Conservation (phyloP, 2,113 vertebrate genomes). For the Sisor rabdophorus region DNA sequence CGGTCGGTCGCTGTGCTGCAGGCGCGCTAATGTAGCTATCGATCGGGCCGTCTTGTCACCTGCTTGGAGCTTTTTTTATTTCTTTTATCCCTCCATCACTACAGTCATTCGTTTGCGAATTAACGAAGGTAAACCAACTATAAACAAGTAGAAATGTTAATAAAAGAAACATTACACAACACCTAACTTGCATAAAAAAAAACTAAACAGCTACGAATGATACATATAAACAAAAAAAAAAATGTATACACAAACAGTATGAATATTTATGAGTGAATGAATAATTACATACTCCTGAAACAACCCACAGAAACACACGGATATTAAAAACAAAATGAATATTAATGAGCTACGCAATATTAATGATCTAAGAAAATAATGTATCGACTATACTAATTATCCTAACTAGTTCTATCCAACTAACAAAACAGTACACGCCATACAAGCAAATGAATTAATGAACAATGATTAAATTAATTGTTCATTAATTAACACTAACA, state of each 20-base stretch:
- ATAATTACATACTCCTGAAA: too few relatives aligned
- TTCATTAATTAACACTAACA: too few relatives aligned
- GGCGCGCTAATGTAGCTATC: slow-evolving; percentile 38
- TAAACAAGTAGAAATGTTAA: not conserved
- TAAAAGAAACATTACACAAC: not conserved
- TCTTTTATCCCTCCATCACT: slow-evolving; percentile 12
- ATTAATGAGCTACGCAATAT: not conserved
- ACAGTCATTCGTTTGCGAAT: slow-evolving; percentile 2
- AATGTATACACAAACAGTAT: not conserved
- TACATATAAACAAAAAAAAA: not conserved
- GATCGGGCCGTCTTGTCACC: slow-evolving; percentile 28
- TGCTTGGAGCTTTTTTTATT: not conserved
- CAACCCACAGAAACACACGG: not conserved
- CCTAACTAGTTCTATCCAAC: too few relatives aligned
- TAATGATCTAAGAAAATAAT: too few relatives aligned
- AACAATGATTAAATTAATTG: too few relatives aligned
- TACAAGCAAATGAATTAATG: too few relatives aligned
- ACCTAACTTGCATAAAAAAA: too few relatives aligned
- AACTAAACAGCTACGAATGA: not conserved
- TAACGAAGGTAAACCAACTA: not conserved
- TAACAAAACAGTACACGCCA: too few relatives aligned
- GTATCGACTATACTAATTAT: too few relatives aligned
- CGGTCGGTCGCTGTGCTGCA: not conserved
- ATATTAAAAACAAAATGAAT: not conserved
- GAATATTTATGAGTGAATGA: not conserved